A percentile compares a stretch with the other conserved stretches of the same genome.
Evolutionary conservation across 2,113 vertebrate species (phyloP).

Genomic region (Arizona elegans): DNA sequence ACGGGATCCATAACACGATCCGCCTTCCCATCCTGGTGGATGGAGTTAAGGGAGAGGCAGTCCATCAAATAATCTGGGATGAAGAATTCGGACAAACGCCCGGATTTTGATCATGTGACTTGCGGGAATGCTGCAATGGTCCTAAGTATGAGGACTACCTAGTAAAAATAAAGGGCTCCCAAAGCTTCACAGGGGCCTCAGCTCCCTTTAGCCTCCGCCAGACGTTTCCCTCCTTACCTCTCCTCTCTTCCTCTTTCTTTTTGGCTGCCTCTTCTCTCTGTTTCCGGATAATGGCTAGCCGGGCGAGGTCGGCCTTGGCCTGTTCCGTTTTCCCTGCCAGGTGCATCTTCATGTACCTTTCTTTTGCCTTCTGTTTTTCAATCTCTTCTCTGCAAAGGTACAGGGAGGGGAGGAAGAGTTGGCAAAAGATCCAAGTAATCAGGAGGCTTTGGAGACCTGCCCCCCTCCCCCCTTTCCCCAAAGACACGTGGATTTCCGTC

Average conservation of each 20-base stretch:
- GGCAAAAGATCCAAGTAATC: neutral
- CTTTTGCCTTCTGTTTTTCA: conserved; percentile 96
- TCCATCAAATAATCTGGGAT: too few relatives aligned
- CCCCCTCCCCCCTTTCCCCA: too few relatives aligned
- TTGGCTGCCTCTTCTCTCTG: conserved; percentile 93
- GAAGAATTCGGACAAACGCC: too few relatives aligned
- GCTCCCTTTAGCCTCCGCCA: neutral
- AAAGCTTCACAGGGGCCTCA: too few relatives aligned
- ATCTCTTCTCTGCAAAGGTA: conserved; percentile 87
- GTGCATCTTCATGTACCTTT: conserved; percentile 98
- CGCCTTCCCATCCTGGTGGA: too few relatives aligned
- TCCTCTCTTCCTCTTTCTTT: conserved; percentile 94
- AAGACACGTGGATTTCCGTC: too few relatives aligned
- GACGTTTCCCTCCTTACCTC: conserved; percentile 71
- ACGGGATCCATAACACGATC: too few relatives aligned
- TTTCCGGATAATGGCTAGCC: conserved; percentile 93
- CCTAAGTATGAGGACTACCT: too few relatives aligned
- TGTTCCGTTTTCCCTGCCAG: conserved; percentile 97
- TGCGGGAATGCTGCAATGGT: too few relatives aligned
- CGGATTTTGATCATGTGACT: too few relatives aligned
- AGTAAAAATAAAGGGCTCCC: too few relatives aligned
- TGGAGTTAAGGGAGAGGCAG: too few relatives aligned
- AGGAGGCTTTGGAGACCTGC: neutral
- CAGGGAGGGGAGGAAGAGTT: neutral
- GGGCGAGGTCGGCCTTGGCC: conserved; percentile 94